Base-by-base conservation (phyloP, 2,888 invertebrate genomes). In the Eustalomyia histrio region DNA sequence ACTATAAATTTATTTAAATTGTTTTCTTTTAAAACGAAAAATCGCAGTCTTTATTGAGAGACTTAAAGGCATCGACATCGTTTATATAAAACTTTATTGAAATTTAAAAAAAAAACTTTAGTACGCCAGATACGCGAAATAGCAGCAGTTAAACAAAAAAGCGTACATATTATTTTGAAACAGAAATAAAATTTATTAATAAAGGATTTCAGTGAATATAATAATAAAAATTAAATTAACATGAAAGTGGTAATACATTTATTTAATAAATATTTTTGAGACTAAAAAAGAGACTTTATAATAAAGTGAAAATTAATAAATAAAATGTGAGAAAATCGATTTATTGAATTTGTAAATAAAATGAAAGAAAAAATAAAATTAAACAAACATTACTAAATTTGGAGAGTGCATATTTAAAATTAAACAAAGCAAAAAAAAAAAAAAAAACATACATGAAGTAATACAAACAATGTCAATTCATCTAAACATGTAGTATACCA, bases 1-100 rank as follows among this genome's bases (percentile, higher is more conserved):
- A 57, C 60, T 47, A 76, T 61, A 73, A 76, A 68, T 74, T 58
- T 73, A 69, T 80, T 80, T 71, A 80, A 80, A 69, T 69, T 76
- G 69, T 80, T 76, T 73, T 63, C 52, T 64, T 73, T 60, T 53
- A 53, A 73, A 35, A 64, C 53, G 21, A 68, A 72, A 64, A 76
- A 69, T 73, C 53, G 8, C 76, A 80, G 76, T 76, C 68, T 43
- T 33, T 39, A 50, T 60, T 58, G 47, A 68, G 64, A 76, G 47
- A 73, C 63, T 52, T 64, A 39, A 47, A 55, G 75, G 55, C 58
- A 64, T 58, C 58, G 35, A 29, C 58, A 68, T 18, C 47, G 9
- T n/a, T n/a, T 9, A 53, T 52, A 53, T 74, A 71, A 79, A 79
- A 74, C 43, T 69, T 69, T 60, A 69, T 64, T 47, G 47, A 63